Conservation (phyloP, 2,113 vertebrate species). For the Pollimyrus isidori region DNA sequence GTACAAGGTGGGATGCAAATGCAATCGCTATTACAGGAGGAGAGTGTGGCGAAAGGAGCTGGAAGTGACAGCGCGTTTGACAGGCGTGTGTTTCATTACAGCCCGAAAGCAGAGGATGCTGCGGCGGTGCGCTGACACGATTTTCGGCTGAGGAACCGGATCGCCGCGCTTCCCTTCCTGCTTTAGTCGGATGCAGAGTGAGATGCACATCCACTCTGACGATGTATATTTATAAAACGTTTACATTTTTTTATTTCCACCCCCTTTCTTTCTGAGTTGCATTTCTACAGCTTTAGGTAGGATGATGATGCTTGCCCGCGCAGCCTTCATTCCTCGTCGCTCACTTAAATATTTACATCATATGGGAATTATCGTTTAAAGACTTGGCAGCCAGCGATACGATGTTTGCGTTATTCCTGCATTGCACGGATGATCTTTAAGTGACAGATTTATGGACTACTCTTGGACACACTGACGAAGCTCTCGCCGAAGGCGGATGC, state of each 20-base stretch:
- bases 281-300: neutral
- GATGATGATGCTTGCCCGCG: neutral
- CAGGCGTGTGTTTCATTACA: neutral
- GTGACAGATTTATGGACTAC: conserved; percentile 13
- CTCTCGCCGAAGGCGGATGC: conserved; percentile 42
- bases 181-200: neutral
- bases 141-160: neutral
- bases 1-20: conserved; percentile 9
- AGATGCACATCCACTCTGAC: neutral
- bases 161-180: neutral
- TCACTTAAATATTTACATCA: conserved; percentile 31
- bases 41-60: neutral
- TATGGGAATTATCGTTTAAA: conserved; percentile 20
- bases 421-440: conserved; percentile 17
- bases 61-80: neutral
- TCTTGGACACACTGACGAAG: conserved; percentile 32
- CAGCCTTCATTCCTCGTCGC: conserved; percentile 17
- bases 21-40: neutral
- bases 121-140: conserved; percentile 18
- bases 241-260: neutral
- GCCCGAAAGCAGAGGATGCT: conserved; percentile 22
- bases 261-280: neutral
- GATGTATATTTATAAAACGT: neutral
- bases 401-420: conserved; percentile 31
- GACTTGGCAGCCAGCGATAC: neutral